These are phyloP conservation scores for Pseudomugil tenellus DNA, from an alignment of 2,797 vertebrate species.

Conservation along the genomic window DNA sequence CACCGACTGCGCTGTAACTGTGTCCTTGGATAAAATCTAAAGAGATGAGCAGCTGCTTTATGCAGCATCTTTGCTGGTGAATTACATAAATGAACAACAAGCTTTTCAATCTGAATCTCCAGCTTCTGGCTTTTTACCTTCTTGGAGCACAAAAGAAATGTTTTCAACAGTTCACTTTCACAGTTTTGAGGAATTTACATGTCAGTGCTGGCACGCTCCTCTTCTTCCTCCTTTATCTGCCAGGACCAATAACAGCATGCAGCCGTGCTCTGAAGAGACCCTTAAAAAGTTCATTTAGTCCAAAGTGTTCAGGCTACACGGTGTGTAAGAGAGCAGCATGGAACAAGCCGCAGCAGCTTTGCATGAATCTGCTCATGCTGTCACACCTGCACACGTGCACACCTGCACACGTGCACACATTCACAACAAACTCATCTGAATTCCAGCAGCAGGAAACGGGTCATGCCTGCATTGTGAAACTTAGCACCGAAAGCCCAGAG, in stretches of 20 bases:
- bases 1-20: constrained; percentile 9
- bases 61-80: constrained; percentile 49
- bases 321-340: too few relatives aligned
- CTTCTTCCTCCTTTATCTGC: constrained; percentile 13
- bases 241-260: constrained; percentile 46
- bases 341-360: too few relatives aligned
- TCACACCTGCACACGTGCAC: too few relatives aligned
- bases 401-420: too few relatives aligned
- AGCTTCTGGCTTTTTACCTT: constrained; percentile 56
- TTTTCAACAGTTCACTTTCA: constrained; percentile 61
- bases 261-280: constrained; percentile 67
- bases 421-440: too few relatives aligned
- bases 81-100: constrained; percentile 73
- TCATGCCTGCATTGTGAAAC: too few relatives aligned
- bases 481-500: too few relatives aligned
- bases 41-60: constrained; percentile 71
- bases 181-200: constrained; percentile 46
- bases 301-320: constrained; percentile 47
- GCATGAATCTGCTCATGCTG: too few relatives aligned
- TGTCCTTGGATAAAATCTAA: constrained; percentile 65
- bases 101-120: constrained; percentile 47
- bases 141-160: constrained; percentile 47
- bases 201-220: constrained; percentile 48
- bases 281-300: constrained; percentile 58
- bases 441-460: too few relatives aligned